Base-by-base conservation (phyloP, 2,797 vertebrate genomes). In the Paedocypris micromegethes region DNA sequence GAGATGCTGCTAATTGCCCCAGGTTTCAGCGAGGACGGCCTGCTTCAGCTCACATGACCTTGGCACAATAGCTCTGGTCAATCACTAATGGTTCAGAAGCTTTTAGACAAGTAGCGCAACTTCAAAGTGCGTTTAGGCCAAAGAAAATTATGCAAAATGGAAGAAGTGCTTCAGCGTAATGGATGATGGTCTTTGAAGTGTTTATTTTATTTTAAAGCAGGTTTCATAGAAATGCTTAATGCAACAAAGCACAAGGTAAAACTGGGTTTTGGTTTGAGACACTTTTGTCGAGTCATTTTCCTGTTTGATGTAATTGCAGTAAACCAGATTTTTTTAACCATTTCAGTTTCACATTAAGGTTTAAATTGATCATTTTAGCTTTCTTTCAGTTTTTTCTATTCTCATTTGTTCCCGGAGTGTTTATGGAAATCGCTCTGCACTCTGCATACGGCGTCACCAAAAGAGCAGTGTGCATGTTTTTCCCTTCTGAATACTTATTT, bases 361-460 rank as follows among this genome's bases (percentile, higher is more conserved):
- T 8, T 44, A 23, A 5, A 52, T 65, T 65, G 40, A 76, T 85
- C 79, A 84, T 79, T 85, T 83, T 76, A 68, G 72, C 41, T 78
- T 57, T 56, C 0, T 4, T 56, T 66, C 38, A 81, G 74, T 70
- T 37, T 72, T 78, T 76, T 49, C 46, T 9, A 3, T 72, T 74
- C 77, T 85, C 75, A 86, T 86, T 82, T 86, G 84, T 86, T 86
- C 80, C 83, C 81, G 74, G 62, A 78, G 76, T 77, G 78, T 80
- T 79, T 79, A 84, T 79, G 55, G 68, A 83, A 75, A 80, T 81
- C 75, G 78, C 78, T 75, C 75, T 69, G 68, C 71, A 70, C 78
- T 61, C 76, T 83, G 83, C 83, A 84, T 88, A 87, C 86, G 79
- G 72, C 81, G 82, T 48, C 5, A 2, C 50, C 23, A 23, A 62